A percentile compares a stretch with the other conserved stretches of the same genome.
Conservation (phyloP, 2,888 invertebrate genomes). For the Plemyria rubiginata region DNA sequence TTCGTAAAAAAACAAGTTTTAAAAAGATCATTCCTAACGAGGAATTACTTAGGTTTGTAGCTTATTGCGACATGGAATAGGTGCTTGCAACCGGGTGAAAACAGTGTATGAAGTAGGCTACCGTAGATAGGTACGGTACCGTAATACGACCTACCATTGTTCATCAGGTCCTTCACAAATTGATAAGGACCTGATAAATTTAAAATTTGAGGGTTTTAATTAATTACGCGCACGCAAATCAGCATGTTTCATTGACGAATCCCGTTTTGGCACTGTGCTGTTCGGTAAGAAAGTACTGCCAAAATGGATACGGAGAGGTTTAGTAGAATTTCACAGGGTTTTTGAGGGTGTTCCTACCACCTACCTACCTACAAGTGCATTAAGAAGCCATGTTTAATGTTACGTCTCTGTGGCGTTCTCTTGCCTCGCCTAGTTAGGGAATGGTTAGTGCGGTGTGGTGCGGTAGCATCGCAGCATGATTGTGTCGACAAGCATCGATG, state of each 20-base stretch:
- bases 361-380: no score
- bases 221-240: constrained; percentile 15
- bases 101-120: no score
- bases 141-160: neutral
- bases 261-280: constrained; percentile 19
- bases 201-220: constrained; percentile 10
- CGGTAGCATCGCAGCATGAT: no score
- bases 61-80: no score
- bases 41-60: no score
- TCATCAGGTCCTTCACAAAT: neutral
- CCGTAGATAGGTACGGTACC: no score
- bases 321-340: neutral
- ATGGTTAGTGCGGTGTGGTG: no score
- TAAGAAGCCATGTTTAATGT: no score
- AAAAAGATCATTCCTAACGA: no score
- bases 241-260: constrained; percentile 19
- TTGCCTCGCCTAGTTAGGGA: no score
- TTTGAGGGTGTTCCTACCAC: neutral
- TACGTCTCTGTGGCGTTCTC: no score
- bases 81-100: neutral
- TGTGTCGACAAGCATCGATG: no score
- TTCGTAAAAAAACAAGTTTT: neutral
- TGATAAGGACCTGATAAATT: neutral
- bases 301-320: neutral
- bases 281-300: constrained; percentile 1